Conservation (phyloP, 2,113 vertebrate species). For the Spermophilus dauricus region DNA sequence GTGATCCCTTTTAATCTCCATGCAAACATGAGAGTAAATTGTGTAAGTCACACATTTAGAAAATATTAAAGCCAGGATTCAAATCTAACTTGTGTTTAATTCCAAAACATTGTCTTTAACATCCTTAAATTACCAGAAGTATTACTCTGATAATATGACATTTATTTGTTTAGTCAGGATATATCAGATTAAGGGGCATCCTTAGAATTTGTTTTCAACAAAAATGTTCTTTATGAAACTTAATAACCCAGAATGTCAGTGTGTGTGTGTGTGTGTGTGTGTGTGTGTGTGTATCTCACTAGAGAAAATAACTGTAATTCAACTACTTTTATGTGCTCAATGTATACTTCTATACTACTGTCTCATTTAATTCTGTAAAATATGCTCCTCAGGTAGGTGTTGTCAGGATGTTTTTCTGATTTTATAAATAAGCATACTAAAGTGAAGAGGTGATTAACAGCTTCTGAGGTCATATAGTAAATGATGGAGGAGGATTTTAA, state of each 20-base stretch:
- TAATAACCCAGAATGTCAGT: background rate
- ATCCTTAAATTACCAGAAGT: slow-evolving; percentile 57
- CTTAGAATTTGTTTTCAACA: slow-evolving; percentile 59
- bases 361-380: background rate
- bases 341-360: background rate
- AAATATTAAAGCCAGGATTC: slow-evolving; percentile 36
- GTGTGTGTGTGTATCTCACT: too few species aligned
- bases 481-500: slow-evolving; percentile 1
- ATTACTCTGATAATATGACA: background rate
- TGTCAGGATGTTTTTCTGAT: background rate
- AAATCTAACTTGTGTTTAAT: background rate
- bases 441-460: slow-evolving; percentile 19
- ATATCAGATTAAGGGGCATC: slow-evolving; percentile 15
- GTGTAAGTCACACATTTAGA: background rate
- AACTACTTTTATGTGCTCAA: slow-evolving; percentile 13
- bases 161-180: background rate
- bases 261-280: background rate
- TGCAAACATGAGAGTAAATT: background rate
- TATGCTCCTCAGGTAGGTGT: slow-evolving; percentile 13
- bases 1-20: slow-evolving; percentile 12
- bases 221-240: slow-evolving; percentile 21
- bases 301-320: slow-evolving; percentile 27
- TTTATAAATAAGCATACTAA: slow-evolving; percentile 20
- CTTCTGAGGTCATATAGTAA: background rate
- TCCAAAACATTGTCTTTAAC: background rate